A percentile compares a stretch with the other conserved stretches of the same genome.
These are phyloP conservation scores for Andrena chrysosceles DNA, from an alignment of 2,888 invertebrate species.

Conservation along the genomic window DNA sequence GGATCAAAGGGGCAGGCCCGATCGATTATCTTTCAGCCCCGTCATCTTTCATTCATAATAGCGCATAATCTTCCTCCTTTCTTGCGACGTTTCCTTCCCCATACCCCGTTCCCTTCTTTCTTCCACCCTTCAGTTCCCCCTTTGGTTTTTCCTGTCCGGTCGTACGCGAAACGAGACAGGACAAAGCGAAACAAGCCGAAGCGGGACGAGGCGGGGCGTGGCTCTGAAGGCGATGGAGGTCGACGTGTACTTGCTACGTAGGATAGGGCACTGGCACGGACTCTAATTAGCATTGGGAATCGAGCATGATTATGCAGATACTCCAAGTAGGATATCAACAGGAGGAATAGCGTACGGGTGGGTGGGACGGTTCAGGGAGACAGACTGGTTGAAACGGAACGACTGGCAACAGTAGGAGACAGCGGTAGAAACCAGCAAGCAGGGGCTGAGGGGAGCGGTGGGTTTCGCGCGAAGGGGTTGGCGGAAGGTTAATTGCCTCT, in stretches of 20 bases:
- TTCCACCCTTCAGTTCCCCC: not conserved
- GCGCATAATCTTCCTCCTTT: slow-evolving; percentile 40
- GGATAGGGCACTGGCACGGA: slow-evolving; percentile 68
- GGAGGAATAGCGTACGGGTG: slow-evolving; percentile 64
- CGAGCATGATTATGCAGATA: slow-evolving; percentile 83
- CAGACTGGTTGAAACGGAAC: slow-evolving; percentile 48
- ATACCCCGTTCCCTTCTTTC: not conserved
- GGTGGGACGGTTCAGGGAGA: slow-evolving; percentile 34
- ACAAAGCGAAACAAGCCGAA: slow-evolving; percentile 56
- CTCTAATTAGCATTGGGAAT: slow-evolving; percentile 84
- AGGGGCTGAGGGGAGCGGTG: slow-evolving; percentile 43
- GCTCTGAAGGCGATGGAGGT: slow-evolving; percentile 77
- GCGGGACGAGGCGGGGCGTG: slow-evolving; percentile 65
- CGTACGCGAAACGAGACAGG: slow-evolving; percentile 36
- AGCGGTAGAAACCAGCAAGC: slow-evolving; percentile 50
- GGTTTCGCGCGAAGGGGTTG: slow-evolving; percentile 74
- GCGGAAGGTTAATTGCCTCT: slow-evolving; percentile 83
- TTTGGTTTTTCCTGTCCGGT: slow-evolving; percentile 23
- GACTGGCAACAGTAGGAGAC: slow-evolving; percentile 52
- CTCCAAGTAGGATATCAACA: slow-evolving; percentile 77
- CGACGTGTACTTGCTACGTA: slow-evolving; percentile 79
- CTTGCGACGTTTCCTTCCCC: slow-evolving; percentile 28
- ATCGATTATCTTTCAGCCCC: slow-evolving; percentile 55
- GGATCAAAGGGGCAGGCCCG: slow-evolving; percentile 50
- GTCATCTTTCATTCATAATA: slow-evolving; percentile 50